A percentile compares a stretch with the other conserved stretches of the same genome.
These are phyloP conservation scores for Pteruthius melanotis DNA, from an alignment of 2,113 vertebrate species.

Conservation along the genomic window DNA sequence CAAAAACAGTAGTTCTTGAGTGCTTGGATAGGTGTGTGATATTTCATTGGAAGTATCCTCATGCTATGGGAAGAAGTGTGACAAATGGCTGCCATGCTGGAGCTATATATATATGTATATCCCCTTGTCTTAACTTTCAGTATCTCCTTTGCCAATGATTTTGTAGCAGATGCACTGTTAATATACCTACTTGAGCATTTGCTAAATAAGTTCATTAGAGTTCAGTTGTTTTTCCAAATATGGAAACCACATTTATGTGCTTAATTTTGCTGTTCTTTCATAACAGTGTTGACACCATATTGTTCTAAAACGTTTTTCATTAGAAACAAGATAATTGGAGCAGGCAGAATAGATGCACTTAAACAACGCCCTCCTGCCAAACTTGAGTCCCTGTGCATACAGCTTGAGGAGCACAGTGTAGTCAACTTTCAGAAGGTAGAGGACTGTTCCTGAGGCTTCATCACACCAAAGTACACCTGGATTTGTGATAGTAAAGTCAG, in stretches of 20 bases:
- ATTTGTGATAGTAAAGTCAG: neutral
- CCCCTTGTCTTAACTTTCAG: neutral
- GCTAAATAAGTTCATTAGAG: neutral
- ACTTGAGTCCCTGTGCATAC: neutral
- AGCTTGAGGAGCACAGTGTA: neutral
- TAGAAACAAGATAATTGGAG: neutral
- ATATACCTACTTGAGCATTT: neutral
- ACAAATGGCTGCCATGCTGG: neutral
- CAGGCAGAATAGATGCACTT: neutral
- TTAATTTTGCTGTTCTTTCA: neutral
- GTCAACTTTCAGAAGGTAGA: neutral
- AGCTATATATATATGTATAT: neutral
- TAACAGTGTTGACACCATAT: neutral
- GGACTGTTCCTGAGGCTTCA: rapidly evolving
- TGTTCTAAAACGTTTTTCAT: neutral
- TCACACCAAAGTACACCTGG: neutral
- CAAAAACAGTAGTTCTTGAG: neutral
- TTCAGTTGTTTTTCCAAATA: neutral
- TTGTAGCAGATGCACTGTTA: neutral
- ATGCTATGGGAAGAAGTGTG: neutral
- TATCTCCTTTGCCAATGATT: neutral
- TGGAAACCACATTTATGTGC: neutral
- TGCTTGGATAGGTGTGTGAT: neutral
- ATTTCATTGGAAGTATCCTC: neutral
- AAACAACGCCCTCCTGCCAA: neutral